These are phyloP conservation scores for Latheticus oryzae DNA, from an alignment of 2,888 invertebrate species.

Conservation along the genomic window DNA sequence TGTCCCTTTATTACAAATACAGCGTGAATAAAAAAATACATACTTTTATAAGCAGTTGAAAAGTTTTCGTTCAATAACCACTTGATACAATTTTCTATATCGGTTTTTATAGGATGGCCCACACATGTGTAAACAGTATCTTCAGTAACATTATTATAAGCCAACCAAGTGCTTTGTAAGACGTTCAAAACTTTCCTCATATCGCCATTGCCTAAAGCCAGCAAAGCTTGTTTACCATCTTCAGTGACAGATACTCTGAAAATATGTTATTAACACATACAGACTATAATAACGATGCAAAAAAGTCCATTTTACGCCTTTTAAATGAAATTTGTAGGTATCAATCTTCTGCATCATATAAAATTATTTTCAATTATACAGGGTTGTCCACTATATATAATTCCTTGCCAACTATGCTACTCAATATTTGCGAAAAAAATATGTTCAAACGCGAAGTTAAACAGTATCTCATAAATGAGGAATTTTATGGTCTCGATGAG, in stretches of 20 bases:
- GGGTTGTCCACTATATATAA: no score
- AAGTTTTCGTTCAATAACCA: slow-evolving; percentile 87
- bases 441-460: no score
- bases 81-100: slow-evolving; percentile 89
- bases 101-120: slow-evolving; percentile 91
- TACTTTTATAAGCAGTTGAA: slow-evolving; percentile 81
- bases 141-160: slow-evolving; percentile 89
- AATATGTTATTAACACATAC: slow-evolving; percentile 37
- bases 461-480: no score
- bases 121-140: slow-evolving; percentile 95
- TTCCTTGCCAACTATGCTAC: no score
- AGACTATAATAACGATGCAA: no score
- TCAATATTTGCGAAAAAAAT: no score
- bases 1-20: no score
- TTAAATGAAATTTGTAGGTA: no score
- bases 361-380: no score
- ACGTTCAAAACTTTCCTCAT: slow-evolving; percentile 98
- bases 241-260: slow-evolving; percentile 84
- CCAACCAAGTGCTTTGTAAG: slow-evolving; percentile 95
- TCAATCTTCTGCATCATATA: no score
- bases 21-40: no score
- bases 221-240: slow-evolving; percentile 89
- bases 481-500: no score
- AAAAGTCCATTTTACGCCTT: not conserved
- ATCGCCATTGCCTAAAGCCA: slow-evolving; percentile 93